Evolutionary conservation across 2,797 vertebrate genomes (phyloP).

Genomic region (Luscinia luscinia): DNA sequence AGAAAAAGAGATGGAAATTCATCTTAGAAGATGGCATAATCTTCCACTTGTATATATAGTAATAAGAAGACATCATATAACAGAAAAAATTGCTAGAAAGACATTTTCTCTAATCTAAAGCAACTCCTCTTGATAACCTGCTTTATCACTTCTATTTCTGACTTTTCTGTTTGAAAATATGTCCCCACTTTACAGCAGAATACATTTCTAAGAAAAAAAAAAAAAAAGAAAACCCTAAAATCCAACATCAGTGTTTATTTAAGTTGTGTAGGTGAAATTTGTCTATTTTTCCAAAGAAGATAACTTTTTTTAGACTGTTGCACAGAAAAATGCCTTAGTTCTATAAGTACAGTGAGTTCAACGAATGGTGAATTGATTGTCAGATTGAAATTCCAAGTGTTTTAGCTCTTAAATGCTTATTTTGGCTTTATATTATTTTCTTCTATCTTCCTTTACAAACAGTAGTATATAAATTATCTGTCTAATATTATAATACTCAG

Average conservation of each 20-base stretch:
- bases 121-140: not conserved
- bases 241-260: not conserved
- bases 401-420: not conserved
- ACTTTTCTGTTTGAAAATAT: not conserved
- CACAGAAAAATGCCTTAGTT: not conserved
- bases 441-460: not conserved
- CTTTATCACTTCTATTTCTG: conserved; percentile 9
- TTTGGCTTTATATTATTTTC: not conserved
- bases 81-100: not conserved
- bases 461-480: not conserved
- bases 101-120: not conserved
- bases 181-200: not conserved
- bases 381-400: not conserved
- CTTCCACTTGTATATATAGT: not conserved
- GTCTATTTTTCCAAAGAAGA: not conserved
- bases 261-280: not conserved
- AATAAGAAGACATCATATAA: not conserved
- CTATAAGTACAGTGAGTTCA: not conserved
- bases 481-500: not conserved
- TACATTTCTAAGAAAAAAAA: not conserved
- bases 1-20: not conserved
- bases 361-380: not conserved
- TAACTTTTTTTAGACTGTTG: not conserved
- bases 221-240: not conserved
- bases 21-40: not conserved